Evolutionary conservation across 2,888 invertebrate species (phyloP).

Genomic region (Yponomeuta plumbellus): DNA sequence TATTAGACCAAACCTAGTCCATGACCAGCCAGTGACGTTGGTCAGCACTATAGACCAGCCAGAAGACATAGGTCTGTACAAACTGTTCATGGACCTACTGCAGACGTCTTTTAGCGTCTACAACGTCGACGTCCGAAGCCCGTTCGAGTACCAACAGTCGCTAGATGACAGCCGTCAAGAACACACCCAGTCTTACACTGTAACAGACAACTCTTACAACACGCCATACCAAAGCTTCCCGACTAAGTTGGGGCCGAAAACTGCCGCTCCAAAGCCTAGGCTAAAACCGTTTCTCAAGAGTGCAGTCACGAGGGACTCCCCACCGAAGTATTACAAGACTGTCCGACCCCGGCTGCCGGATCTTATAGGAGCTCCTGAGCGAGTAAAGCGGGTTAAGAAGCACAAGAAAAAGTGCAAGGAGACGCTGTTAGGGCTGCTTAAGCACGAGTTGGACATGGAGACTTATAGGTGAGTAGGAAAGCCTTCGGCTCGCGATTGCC

Average conservation of each 20-base stretch:
- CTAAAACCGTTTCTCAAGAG: neutral
- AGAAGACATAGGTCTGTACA: slow-evolving; percentile 40
- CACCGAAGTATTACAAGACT: neutral
- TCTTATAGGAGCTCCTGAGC: neutral
- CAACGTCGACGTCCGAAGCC: slow-evolving; percentile 31
- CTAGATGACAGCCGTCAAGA: neutral
- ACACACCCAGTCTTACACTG: neutral
- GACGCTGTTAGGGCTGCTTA: neutral
- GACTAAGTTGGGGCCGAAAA: neutral
- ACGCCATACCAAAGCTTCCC: neutral
- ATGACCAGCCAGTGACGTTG: slow-evolving; percentile 28
- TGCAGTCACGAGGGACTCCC: neutral
- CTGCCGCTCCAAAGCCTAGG: neutral
- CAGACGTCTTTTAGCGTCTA: slow-evolving; percentile 46
- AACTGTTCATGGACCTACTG: slow-evolving; percentile 51
- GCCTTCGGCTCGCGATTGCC: too few species aligned
- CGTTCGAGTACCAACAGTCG: neutral
- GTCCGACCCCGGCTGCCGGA: neutral
- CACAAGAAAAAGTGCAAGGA: neutral
- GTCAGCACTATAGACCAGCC: slow-evolving; percentile 28
- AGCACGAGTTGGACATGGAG: neutral
- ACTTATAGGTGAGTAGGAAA: neutral
- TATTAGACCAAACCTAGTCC: neutral
- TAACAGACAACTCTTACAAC: neutral
- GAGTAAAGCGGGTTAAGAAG: neutral